Conservation (phyloP, 2,113 vertebrate genomes). For the Cynoglossus semilaevis region DNA sequence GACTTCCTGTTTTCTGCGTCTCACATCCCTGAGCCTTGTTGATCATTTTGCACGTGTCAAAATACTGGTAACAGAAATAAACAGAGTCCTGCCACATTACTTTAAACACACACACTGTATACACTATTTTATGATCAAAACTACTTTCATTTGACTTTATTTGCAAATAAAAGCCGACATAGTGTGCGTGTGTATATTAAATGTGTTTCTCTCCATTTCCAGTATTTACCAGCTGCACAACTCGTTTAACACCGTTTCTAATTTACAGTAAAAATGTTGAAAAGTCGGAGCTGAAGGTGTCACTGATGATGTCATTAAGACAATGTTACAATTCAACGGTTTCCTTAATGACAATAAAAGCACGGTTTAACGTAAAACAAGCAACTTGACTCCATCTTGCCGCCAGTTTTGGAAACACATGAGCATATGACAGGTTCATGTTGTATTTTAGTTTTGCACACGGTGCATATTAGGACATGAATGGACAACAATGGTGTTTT, state of each 20-base stretch:
- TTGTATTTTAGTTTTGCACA: no score
- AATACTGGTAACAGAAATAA: conserved; percentile 53
- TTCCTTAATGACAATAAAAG: background rate
- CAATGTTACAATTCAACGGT: background rate
- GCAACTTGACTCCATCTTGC: no score
- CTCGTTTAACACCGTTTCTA: background rate
- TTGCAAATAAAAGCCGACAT: background rate
- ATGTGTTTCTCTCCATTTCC: no score
- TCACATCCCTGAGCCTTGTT: conserved; percentile 56
- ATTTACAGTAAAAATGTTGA: background rate
- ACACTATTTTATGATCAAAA: no score
- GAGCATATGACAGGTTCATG: no score
- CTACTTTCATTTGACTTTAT: no score
- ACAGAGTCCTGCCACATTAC: background rate
- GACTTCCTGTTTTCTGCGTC: conserved; percentile 75
- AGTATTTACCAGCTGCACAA: background rate
- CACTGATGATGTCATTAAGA: background rate
- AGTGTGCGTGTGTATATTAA: no score
- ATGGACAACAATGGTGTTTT: no score
- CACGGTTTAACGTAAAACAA: no score
- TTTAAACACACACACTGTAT: background rate
- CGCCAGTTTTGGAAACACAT: no score
- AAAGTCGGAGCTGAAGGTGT: background rate
- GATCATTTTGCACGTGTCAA: conserved; percentile 58
- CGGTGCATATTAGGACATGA: no score